These are phyloP conservation scores for Thripadectes ignobilis DNA, from an alignment of 2,797 vertebrate genomes.

Conservation along the genomic window DNA sequence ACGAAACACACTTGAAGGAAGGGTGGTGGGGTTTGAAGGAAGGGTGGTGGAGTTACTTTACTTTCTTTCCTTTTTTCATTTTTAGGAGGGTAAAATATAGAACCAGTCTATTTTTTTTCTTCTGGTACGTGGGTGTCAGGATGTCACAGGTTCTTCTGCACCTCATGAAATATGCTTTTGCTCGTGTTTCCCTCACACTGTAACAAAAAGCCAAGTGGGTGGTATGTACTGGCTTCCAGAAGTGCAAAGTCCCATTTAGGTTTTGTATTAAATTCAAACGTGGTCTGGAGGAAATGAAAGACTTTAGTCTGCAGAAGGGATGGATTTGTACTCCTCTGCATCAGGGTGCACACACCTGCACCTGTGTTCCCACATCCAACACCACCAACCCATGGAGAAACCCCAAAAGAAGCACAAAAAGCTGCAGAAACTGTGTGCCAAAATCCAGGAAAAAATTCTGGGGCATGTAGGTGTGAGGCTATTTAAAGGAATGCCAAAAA, in stretches of 20 bases:
- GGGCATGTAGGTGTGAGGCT: constrained; percentile 22
- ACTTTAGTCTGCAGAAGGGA: not conserved
- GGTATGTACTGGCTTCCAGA: constrained; percentile 3
- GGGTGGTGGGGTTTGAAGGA: not conserved
- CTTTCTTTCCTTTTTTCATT: not conserved
- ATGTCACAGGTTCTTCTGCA: constrained; percentile 13
- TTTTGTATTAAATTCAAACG: not conserved
- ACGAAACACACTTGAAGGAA: not conserved
- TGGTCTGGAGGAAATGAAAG: not conserved
- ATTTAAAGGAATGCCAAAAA: constrained; percentile 36
- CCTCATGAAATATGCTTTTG: not conserved
- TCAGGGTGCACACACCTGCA: not conserved
- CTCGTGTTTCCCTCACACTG: not conserved
- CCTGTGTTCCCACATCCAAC: not conserved
- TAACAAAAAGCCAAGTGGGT: constrained; percentile 14
- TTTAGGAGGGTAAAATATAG: not conserved
- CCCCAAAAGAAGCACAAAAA: not conserved
- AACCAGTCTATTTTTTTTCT: not conserved
- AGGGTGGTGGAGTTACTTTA: not conserved
- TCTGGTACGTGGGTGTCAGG: constrained; percentile 1
- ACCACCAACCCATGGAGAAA: not conserved
- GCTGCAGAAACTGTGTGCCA: not conserved
- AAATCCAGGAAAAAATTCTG: constrained; percentile 26
- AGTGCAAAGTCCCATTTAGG: not conserved
- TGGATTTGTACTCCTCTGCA: not conserved